Base-by-base conservation (phyloP, 2,797 vertebrate genomes). In the Naso thynnoides region DNA sequence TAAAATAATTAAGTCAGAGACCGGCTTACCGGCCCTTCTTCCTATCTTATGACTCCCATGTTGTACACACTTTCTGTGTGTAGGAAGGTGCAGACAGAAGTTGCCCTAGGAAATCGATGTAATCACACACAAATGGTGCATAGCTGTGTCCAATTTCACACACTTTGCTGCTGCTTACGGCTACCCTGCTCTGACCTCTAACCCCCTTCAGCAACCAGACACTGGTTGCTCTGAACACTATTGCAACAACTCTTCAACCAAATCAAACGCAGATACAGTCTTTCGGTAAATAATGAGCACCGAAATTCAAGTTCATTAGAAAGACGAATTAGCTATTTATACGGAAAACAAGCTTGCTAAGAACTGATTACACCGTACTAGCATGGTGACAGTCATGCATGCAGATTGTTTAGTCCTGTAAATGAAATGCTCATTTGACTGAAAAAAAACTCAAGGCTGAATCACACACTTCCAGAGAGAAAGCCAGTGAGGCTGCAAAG, bases 111-210 rank as follows among this genome's bases (percentile, higher is more conserved):
- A 90, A 88, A 87, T 87, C 56, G 71, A 70, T 78, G 27, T 91
- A 91, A 91, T 91, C 82, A 85, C 86, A 92, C 79, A 88, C 88
- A 92, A 92, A 91, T 86, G 85, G 83, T 82, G 70, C 68, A 54
- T 60, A 76, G 84, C 73, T 85, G 91, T 88, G 81, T 93, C 90
- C 78, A 74, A 83, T 93, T 93, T 94, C 92, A 92, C 87, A 89
- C 66, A 13, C 72, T 67, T 42, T 67, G 70, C 39, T 71, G 56
- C 67, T 74, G 90, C 91, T 92, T 79, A 86, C 52, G 88, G 92
- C 91, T 86, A 87, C 76, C 66, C 82, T 70, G 78, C 68, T 65
- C 70, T 78, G 78, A 80, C 80, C 89, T 86, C 72, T 91, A 82
- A 94, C 86, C 88, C n/a, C 64, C 72, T 42, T 44, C 31, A 33